Evolutionary conservation across 2,113 vertebrate species (phyloP).

Genomic region (Sakesphorus luctuosus): DNA sequence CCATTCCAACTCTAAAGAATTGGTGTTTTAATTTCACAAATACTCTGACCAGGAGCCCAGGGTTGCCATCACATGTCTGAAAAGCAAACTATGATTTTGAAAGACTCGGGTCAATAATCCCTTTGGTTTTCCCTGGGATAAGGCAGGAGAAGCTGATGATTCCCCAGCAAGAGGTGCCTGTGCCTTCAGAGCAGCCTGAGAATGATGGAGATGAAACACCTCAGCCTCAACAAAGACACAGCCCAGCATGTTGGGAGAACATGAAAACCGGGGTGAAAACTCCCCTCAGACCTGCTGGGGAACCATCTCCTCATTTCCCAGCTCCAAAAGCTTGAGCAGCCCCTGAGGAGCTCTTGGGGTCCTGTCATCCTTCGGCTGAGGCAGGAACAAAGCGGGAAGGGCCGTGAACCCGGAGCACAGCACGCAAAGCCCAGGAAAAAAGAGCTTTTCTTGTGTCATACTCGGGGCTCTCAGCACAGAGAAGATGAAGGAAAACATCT

Average conservation of each 20-base stretch:
- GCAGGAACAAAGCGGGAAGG: neutral
- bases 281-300: neutral
- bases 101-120: neutral
- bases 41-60: neutral
- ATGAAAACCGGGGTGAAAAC: neutral
- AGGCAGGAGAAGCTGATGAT: neutral
- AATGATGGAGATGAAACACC: neutral
- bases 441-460: rapidly evolving
- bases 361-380: neutral
- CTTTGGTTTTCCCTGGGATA: neutral
- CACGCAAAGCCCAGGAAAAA: rapidly evolving
- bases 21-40: neutral
- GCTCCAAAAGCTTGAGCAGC: neutral
- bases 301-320: neutral
- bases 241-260: neutral
- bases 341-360: neutral
- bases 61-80: neutral
- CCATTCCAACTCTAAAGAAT: neutral
- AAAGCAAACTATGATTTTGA: neutral
- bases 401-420: rapidly evolving
- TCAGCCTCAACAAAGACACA: neutral
- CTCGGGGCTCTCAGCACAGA: rapidly evolving
- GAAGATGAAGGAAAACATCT: neutral
- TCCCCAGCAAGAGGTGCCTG: neutral
- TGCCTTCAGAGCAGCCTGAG: neutral